Base-by-base conservation (phyloP, 2,113 vertebrate genomes). In the Dascyllus trimaculatus region DNA sequence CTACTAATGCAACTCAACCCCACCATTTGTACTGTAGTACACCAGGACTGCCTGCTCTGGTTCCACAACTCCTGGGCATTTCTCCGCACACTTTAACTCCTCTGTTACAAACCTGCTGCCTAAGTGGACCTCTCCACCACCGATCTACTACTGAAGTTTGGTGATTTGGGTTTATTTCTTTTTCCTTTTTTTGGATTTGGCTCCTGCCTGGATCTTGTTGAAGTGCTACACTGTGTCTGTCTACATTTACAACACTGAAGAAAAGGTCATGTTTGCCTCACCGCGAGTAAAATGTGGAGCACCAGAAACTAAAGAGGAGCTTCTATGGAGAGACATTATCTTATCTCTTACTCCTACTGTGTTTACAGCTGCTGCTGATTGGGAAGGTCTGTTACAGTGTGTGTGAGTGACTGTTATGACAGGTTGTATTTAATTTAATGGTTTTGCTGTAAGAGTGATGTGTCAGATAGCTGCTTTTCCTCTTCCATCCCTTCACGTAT, bases 21-120 rank as follows among this genome's bases (percentile, higher is more conserved):
- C 78, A 80, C 84, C 72, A 69, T 85, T 85, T 24, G 83, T 88
- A 84, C 88, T 90, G 78, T 89, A 87, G 84, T 74, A 82, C 81
- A 84, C 85, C 90, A 85, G 86, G 88, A 85, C 90, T 89, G 86
- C 84, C 84, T 86, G 86, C 77, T 88, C 78, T 71, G 38, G 45
- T 78, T 45, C 78, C 68, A 71, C 61, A 51, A 69, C 46, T 84
- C 84, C 79, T 70, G 71, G 82, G 78, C 86, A 72, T 83, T 82
- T 52, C 19, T 67, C 81, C 19, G 54, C 77, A 89, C 85, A 88
- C 66, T 82, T 63, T 49, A 74, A 81, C 75, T 78, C 84, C 84
- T 82, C 75, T n/a, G 67, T 81, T 85, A 80, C 51, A 58, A 70
- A 84, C 68, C 80, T 75, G 80, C 81, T 87, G 82, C 86, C 70